Evolutionary conservation across 2,113 vertebrate species (phyloP).

Genomic region (Cinclus mexicanus): DNA sequence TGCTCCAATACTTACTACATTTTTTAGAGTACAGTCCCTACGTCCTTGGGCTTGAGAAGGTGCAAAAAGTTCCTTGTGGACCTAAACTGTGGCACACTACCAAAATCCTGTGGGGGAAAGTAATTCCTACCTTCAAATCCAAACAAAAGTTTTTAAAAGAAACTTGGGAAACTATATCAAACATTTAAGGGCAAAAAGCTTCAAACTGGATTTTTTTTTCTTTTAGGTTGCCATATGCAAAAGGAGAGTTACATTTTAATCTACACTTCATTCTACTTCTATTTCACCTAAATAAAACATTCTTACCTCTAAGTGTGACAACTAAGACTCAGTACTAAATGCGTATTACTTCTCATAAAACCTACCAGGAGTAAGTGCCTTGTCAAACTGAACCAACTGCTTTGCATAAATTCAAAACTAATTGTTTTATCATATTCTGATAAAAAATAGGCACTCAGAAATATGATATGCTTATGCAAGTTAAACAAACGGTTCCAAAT

Average conservation of each 20-base stretch:
- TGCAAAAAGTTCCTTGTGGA: neutral
- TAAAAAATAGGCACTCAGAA: neutral
- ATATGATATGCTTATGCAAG: neutral
- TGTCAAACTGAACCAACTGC: neutral
- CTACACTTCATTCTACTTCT: neutral
- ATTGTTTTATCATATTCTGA: neutral
- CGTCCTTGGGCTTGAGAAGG: neutral
- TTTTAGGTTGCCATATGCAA: neutral
- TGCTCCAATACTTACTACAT: neutral
- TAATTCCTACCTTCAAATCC: neutral
- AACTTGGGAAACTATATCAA: neutral
- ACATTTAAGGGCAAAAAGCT: neutral
- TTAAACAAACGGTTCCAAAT: neutral
- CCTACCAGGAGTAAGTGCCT: neutral
- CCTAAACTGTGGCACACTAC: neutral
- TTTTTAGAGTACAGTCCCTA: neutral
- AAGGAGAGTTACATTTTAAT: neutral
- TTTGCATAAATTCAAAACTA: neutral
- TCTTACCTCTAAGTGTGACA: neutral
- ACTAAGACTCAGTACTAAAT: neutral
- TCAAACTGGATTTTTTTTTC: neutral
- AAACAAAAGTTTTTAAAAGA: neutral
- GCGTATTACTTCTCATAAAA: neutral
- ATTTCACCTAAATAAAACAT: neutral
- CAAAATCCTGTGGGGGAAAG: neutral